Evolutionary conservation across 2,113 vertebrate genomes (phyloP), one percentile per base, ranked within the genome.

Genomic region (Perca flavescens): DNA sequence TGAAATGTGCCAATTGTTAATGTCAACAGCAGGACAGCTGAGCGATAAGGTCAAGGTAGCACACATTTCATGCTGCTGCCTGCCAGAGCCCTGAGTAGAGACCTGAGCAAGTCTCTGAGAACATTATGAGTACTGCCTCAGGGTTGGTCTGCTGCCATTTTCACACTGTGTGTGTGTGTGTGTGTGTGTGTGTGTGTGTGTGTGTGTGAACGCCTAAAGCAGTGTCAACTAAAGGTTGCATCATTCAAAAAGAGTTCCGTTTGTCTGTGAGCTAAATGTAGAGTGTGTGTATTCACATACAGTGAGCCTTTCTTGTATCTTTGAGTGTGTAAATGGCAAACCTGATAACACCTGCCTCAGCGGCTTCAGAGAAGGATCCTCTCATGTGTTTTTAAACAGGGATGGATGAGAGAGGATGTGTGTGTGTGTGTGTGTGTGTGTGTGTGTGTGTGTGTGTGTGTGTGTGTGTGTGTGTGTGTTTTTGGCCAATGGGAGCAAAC

Each of bases 1-100:
- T 80, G 31, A 78, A 85, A 88, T 76, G 77, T 73, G 66, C 52
- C 89, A 77, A 28, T 73, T 80, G 61, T 87, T 89, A 82, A 86
- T 73, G 85, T 89, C 76, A 82, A 28, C 75, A 68, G 66, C 70
- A 49, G 58, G 72, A 78, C 78, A 61, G 77, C 76, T 54, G 71
- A 77, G 67, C 43, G 0, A 61, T 0, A 69, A 88, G 86, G 87
- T 87, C 72, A 76, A 90, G 53, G 75, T 80, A 80, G 82, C 63
- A 62, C 81, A 83, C 77, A 76, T 74, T 46, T 60, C 52, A 62
- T 62, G 14, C 83, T 47, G 83, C 78, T 62, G 69, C 62, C 74
- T 83, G 82, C 58, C 76, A 54, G 50, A 81, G 75, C 83, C 83
- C 62, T 28, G 1, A 56, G 79, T 43, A 43, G 40, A 43, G 9